These are phyloP conservation scores for Elephas maximus DNA, from an alignment of 2,113 vertebrate genomes.

Conservation along the genomic window DNA sequence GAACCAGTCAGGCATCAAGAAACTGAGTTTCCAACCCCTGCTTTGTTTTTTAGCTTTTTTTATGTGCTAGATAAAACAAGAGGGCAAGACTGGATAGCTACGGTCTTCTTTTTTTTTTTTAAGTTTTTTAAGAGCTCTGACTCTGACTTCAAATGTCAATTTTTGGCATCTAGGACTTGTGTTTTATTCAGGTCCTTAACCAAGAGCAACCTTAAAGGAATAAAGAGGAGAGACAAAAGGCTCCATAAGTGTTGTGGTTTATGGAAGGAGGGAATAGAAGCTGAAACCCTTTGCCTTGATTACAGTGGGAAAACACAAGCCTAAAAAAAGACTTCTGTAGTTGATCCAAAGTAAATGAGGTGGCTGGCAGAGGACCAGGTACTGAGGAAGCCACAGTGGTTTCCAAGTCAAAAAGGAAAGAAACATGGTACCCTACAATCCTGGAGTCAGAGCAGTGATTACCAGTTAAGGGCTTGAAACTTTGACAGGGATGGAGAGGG, in stretches of 20 bases:
- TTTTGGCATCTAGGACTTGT: conserved; percentile 41
- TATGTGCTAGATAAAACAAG: background rate
- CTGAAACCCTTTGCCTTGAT: background rate
- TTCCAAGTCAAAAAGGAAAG: conserved; percentile 62
- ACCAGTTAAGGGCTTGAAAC: conserved; percentile 45
- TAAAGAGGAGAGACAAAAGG: background rate
- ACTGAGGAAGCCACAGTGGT: conserved; percentile 6
- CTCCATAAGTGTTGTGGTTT: background rate
- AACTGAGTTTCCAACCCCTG: background rate
- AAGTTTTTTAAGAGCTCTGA: background rate
- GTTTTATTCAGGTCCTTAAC: conserved; percentile 33
- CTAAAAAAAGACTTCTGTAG: conserved; percentile 19
- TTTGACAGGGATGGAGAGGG: conserved; percentile 32
- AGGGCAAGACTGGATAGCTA: background rate
- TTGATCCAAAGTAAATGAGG: conserved; percentile 46
- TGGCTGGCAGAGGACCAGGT: conserved; percentile 61
- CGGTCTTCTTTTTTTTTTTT: background rate
- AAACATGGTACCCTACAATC: conserved; percentile 11
- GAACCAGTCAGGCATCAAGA: background rate
- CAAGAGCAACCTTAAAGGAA: background rate
- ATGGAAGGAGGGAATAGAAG: background rate
- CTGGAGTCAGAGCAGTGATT: conserved; percentile 27
- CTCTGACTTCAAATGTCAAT: conserved; percentile 23
- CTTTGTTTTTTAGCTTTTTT: background rate
- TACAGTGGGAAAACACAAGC: conserved; percentile 40